Evolutionary conservation across 2,888 invertebrate species (phyloP).

Genomic region (Gryllus longicercus): DNA sequence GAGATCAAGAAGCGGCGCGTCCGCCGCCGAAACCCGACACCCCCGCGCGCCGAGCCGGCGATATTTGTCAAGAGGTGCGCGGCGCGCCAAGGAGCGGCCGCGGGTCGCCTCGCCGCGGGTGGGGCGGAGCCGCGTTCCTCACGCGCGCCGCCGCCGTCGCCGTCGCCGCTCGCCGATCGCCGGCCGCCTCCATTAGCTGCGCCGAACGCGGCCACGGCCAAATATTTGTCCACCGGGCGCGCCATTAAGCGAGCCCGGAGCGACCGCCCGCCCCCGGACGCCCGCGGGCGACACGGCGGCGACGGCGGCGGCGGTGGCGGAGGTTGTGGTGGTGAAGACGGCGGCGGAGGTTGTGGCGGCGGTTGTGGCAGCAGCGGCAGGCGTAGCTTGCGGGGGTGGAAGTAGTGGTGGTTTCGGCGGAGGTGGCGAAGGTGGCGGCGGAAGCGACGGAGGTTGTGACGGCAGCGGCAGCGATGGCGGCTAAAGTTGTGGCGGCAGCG

Average conservation of each 20-base stretch:
- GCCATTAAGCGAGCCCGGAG: constrained; percentile 17
- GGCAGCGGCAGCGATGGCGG: background rate
- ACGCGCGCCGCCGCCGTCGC: background rate
- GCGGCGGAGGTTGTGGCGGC: background rate
- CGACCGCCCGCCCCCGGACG: background rate
- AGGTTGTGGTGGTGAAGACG: background rate
- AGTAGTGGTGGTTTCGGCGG: background rate
- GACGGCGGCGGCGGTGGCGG: background rate
- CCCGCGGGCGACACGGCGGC: background rate
- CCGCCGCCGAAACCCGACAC: constrained; percentile 17
- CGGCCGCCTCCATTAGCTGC: constrained; percentile 7
- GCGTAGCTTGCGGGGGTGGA: background rate
- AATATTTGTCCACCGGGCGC: constrained; percentile 10
- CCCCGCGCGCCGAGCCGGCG: constrained; percentile 5
- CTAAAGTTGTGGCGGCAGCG: background rate
- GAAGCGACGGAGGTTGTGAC: background rate
- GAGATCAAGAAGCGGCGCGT: background rate
- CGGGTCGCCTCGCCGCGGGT: background rate
- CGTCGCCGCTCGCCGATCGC: background rate
- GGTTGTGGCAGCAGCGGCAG: background rate
- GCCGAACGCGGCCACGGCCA: constrained; percentile 17
- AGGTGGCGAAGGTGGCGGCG: background rate
- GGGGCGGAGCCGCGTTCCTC: constrained; percentile 10
- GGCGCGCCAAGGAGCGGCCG: background rate
- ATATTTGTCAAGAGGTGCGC: background rate